Percentiles rank a stretch among this genome's conserved stretches.
These are phyloP conservation scores for Mythimna impura DNA, from an alignment of 2,888 invertebrate species.

Conservation along the genomic window DNA sequence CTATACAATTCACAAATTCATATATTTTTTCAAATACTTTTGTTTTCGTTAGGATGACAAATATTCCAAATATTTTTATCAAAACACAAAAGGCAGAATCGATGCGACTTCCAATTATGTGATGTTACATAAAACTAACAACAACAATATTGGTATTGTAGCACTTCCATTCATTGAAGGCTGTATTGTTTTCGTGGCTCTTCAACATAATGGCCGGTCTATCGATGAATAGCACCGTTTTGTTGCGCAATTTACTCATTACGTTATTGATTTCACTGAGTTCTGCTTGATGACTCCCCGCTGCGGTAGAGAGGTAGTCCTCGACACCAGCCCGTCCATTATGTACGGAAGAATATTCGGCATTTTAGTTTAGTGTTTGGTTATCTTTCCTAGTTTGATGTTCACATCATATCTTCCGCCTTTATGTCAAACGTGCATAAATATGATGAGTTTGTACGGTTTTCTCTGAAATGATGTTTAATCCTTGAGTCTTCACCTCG, in stretches of 20 bases:
- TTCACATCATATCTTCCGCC: neutral
- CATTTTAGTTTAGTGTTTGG: slow-evolving; percentile 12
- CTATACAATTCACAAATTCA: neutral
- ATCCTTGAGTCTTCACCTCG: neutral
- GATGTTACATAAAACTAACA: slow-evolving; percentile 24
- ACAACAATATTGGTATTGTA: slow-evolving; percentile 13
- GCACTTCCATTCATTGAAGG: slow-evolving; percentile 37
- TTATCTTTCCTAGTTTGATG: neutral
- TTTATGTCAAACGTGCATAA: neutral
- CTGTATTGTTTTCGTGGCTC: slow-evolving; percentile 69
- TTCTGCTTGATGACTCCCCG: slow-evolving; percentile 83
- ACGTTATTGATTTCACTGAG: slow-evolving; percentile 87
- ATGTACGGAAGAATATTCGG: slow-evolving; percentile 23
- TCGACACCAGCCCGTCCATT: slow-evolving; percentile 55
- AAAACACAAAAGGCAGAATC: neutral
- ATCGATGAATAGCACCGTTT: slow-evolving; percentile 73
- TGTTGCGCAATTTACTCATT: slow-evolving; percentile 88
- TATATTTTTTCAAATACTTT: too few species aligned
- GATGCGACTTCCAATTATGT: neutral
- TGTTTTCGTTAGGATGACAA: neutral
- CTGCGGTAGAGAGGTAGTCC: slow-evolving; percentile 70
- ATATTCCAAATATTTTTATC: neutral
- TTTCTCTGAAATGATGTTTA: neutral
- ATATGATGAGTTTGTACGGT: neutral
- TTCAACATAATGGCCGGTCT: slow-evolving; percentile 63